phyloP scores from a whole-genome alignment of 2,797 vertebrate genomes.

The Oophaga sylvatica region DNA sequence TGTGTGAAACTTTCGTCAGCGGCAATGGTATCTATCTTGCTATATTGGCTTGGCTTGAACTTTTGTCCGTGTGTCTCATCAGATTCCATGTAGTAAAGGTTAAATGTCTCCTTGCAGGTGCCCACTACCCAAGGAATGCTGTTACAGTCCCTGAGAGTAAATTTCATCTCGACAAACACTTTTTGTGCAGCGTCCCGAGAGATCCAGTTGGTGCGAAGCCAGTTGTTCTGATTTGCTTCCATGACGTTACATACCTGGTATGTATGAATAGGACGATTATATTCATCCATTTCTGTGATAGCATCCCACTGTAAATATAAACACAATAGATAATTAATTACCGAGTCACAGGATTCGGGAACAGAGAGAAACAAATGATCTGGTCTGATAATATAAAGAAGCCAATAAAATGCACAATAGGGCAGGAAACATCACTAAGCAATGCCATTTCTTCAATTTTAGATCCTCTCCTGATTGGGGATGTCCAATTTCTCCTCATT shows the following conservation, averaged over 20 bases:
- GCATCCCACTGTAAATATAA: slow-evolving; percentile 86
- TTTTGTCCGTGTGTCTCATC: slow-evolving; percentile 87
- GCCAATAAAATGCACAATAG: slow-evolving; percentile 11
- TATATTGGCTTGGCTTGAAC: slow-evolving; percentile 88
- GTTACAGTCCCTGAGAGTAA: slow-evolving; percentile 94
- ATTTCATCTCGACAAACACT: slow-evolving; percentile 94
- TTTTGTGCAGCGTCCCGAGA: slow-evolving; percentile 92
- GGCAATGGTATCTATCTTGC: slow-evolving; percentile 93
- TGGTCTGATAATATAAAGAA: neutral
- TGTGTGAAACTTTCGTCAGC: slow-evolving; percentile 96
- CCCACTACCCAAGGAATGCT: slow-evolving; percentile 95
- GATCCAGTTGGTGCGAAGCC: slow-evolving; percentile 95
- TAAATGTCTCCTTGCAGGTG: slow-evolving; percentile 96
- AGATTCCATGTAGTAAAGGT: slow-evolving; percentile 90
- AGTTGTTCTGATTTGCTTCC: slow-evolving; percentile 97
- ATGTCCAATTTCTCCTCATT: neutral
- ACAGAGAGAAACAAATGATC: neutral
- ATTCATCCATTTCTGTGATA: slow-evolving; percentile 96
- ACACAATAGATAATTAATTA: slow-evolving; percentile 18
- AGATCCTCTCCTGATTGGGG: neutral
- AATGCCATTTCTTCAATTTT: neutral
- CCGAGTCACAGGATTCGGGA: neutral
- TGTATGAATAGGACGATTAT: slow-evolving; percentile 92
- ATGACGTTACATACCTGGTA: slow-evolving; percentile 97
- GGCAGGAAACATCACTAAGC: neutral